These are phyloP conservation scores for Hydractinia echinata DNA, from an alignment of 30 jellyfish, hydroid and myxozoan genomes.

Conservation along the genomic window DNA sequence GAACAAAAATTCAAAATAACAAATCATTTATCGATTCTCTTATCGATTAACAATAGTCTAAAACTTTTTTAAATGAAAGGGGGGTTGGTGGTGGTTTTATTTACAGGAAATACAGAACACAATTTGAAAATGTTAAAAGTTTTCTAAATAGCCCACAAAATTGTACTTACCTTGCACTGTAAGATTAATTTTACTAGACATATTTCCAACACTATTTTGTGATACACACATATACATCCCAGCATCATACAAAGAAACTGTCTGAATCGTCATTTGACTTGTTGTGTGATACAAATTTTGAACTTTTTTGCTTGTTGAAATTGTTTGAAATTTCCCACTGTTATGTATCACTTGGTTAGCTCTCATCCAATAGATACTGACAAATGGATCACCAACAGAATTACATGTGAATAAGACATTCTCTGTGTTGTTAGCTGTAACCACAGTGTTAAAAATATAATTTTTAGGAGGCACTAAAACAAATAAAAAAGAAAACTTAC, in stretches of 20 bases:
- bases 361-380: not conserved
- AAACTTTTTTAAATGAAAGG: too few relatives aligned
- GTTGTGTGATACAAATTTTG: not conserved
- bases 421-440: not conserved
- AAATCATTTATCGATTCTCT: too few relatives aligned
- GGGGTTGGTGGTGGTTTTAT: too few relatives aligned
- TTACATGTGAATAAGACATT: not conserved
- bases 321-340: not conserved
- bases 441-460: not conserved
- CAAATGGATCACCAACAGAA: not conserved
- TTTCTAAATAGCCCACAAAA: too few relatives aligned
- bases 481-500: not conserved
- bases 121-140: too few relatives aligned
- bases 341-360: not conserved
- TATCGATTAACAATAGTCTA: too few relatives aligned
- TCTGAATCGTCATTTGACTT: not conserved
- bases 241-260: not conserved
- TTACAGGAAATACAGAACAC: too few relatives aligned
- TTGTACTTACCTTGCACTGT: not conserved
- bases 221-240: conserved; percentile 5
- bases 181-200: not conserved
- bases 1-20: too few relatives aligned
- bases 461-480: not conserved
- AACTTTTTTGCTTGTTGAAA: too few relatives aligned
- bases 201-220: not conserved